Conservation (phyloP, 2,797 vertebrate species). For the Heterohyrax brucei region DNA sequence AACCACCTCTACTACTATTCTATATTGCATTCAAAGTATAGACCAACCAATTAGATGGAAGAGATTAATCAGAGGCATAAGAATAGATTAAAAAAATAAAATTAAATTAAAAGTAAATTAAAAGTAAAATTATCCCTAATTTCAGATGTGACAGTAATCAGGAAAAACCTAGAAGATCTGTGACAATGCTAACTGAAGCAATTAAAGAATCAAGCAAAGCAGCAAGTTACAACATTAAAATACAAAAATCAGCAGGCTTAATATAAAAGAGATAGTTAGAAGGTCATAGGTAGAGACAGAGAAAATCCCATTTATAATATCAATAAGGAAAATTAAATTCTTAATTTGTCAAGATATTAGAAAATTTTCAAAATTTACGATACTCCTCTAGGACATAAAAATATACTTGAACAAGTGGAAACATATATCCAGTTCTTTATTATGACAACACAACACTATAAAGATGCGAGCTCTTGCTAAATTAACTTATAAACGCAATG, state of each 20-base stretch:
- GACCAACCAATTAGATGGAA: background rate
- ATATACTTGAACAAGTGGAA: conserved; percentile 35
- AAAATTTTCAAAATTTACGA: background rate
- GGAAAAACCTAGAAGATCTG: background rate
- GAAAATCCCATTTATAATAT: background rate
- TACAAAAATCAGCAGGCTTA: background rate
- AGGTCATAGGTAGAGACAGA: background rate
- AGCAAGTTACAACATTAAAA: background rate
- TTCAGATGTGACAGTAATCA: background rate
- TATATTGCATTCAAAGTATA: background rate
- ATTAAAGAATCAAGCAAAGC: background rate
- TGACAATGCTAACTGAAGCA: background rate
- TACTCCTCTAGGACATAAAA: background rate
- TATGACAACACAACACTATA: background rate
- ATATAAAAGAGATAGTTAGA: background rate
- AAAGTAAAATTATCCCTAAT: background rate
- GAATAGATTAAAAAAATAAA: background rate
- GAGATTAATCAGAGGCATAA: background rate
- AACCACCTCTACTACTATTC: background rate
- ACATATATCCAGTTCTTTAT: background rate
- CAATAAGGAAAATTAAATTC: conserved; percentile 9
- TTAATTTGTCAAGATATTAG: background rate
- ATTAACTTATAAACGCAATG: background rate
- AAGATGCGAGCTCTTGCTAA: background rate
- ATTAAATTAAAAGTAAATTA: background rate